Evolutionary conservation across 1,140 invertebrate genomes (phyloP).

Genomic region (Diuraphis noxia): DNA sequence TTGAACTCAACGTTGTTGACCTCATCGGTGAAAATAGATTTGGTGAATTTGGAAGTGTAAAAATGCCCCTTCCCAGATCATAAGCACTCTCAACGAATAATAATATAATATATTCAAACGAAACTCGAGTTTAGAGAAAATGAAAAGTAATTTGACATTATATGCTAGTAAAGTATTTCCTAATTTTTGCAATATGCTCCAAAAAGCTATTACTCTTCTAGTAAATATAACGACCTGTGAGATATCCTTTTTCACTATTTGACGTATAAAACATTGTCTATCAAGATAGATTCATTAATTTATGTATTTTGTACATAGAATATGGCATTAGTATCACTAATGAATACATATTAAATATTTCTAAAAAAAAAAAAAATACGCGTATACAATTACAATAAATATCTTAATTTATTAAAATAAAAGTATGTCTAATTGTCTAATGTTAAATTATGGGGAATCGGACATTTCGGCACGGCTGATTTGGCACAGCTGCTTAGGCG

Average conservation of each 20-base stretch:
- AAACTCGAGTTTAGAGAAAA: background rate
- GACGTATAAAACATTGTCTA: background rate
- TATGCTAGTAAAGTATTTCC: background rate
- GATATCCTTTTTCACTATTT: background rate
- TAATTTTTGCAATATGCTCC: background rate
- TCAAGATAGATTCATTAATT: background rate
- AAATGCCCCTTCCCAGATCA: background rate
- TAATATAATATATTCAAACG: background rate
- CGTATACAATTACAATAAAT: background rate
- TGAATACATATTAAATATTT: background rate
- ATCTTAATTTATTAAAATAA: too few species aligned
- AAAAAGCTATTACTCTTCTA: background rate
- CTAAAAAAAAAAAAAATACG: background rate
- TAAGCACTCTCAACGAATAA: background rate
- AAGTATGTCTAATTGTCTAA: too few species aligned
- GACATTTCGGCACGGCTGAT: too few species aligned
- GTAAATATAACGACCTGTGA: background rate
- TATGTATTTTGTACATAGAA: background rate
- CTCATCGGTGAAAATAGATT: background rate
- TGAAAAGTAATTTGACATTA: background rate
- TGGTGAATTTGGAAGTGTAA: too few species aligned
- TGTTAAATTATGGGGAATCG: too few species aligned
- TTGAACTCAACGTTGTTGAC: background rate
- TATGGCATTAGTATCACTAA: background rate
- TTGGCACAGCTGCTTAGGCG: too few species aligned